These are phyloP conservation scores for Tyto alba DNA, from an alignment of 2,113 vertebrate species.

Conservation along the genomic window DNA sequence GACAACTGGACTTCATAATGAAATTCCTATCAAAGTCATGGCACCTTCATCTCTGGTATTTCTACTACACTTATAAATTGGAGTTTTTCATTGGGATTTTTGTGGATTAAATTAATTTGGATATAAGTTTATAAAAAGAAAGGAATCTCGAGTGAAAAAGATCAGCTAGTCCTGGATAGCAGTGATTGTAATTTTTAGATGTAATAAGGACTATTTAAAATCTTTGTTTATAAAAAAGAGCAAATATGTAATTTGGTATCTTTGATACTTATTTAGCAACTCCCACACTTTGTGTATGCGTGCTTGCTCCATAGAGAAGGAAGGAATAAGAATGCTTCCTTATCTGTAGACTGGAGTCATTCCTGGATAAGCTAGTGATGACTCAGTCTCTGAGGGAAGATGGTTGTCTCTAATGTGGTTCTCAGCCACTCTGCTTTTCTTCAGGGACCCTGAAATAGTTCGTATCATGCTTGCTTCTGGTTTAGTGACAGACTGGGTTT, in stretches of 20 bases:
- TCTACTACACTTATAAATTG: neutral
- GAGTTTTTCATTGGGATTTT: neutral
- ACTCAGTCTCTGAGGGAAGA: neutral
- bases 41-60: neutral
- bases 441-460: neutral
- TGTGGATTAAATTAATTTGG: neutral
- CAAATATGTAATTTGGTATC: neutral
- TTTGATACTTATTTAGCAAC: neutral
- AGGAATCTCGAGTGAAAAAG: neutral
- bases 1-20: neutral
- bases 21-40: neutral
- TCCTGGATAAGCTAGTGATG: neutral
- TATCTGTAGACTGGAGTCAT: neutral
- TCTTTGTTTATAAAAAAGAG: neutral
- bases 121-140: neutral
- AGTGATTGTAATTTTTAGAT: neutral
- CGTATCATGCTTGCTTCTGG: neutral
- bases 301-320: neutral
- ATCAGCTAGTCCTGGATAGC: neutral
- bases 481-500: neutral
- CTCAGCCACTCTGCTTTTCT: neutral
- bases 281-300: neutral
- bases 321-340: neutral
- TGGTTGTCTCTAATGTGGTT: neutral
- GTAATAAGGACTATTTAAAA: neutral